These are phyloP conservation scores for Drosophila parvula DNA, from an alignment of 1,140 invertebrate species.

Conservation along the genomic window DNA sequence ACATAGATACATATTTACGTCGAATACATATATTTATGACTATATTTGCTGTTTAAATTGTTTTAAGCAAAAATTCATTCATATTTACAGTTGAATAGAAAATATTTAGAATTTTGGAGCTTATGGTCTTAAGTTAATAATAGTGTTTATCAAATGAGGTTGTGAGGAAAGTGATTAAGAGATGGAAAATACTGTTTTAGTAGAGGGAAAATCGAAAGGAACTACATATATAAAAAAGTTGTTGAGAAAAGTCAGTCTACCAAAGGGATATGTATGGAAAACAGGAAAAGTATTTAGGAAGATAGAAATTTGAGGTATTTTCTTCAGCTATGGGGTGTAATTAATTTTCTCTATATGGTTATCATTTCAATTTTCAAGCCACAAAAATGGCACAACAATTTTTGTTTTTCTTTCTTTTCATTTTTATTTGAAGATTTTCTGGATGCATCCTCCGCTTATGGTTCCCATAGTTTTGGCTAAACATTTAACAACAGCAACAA, in stretches of 20 bases:
- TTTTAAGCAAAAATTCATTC: conserved; percentile 69
- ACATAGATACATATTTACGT: conserved; percentile 41
- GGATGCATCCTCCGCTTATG: conserved; percentile 36
- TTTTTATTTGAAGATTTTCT: conserved; percentile 7
- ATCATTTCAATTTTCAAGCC: conserved; percentile 59
- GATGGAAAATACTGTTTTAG: conserved; percentile 64
- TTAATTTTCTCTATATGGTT: conserved; percentile 48
- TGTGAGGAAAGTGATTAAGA: conserved; percentile 16
- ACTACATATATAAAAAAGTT: conserved; percentile 36
- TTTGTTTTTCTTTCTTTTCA: conserved; percentile 31
- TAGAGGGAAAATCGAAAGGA: conserved; percentile 38
- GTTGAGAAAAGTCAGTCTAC: conserved; percentile 63
- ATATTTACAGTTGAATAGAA: conserved; percentile 77
- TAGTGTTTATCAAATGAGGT: conserved; percentile 18
- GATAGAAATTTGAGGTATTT: conserved; percentile 61
- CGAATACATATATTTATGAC: conserved; percentile 75
- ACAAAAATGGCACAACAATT: conserved; percentile 70
- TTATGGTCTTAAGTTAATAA: conserved; percentile 47
- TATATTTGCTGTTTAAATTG: conserved; percentile 58
- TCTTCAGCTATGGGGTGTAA: conserved; percentile 65
- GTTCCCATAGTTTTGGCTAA: conserved; percentile 69
- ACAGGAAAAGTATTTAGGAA: neutral
- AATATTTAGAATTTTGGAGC: conserved; percentile 74
- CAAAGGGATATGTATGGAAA: conserved; percentile 15
- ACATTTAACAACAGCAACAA: conserved; percentile 81